These are phyloP conservation scores for Amiota minor DNA, from an alignment of 2,888 invertebrate species.

Conservation along the genomic window DNA sequence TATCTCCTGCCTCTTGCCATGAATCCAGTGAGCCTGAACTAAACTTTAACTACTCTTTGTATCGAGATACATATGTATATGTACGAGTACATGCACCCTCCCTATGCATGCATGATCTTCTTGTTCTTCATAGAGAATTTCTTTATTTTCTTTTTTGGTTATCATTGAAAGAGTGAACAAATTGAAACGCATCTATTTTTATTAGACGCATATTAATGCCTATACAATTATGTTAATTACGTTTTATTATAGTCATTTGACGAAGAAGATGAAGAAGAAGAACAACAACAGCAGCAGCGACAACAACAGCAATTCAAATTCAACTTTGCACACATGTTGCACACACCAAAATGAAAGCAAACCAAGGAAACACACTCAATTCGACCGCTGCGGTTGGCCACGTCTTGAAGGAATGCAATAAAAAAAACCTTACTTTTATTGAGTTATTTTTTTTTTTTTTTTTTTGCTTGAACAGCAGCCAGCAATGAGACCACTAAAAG, in stretches of 20 bases:
- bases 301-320: slow-evolving; percentile 43
- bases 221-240: slow-evolving; percentile 63
- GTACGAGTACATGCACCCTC: neutral
- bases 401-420: neutral
- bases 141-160: neutral
- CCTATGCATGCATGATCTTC: neutral
- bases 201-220: slow-evolving; percentile 60
- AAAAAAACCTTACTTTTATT: slow-evolving; percentile 54
- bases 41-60: neutral
- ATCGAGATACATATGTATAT: neutral
- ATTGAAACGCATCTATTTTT: slow-evolving; percentile 25
- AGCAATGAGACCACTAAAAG: slow-evolving; percentile 7
- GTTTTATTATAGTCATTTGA: slow-evolving; percentile 56
- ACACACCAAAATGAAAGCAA: slow-evolving; percentile 20
- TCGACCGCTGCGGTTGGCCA: neutral
- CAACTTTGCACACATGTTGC: slow-evolving; percentile 12
- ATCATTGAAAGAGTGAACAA: slow-evolving; percentile 33
- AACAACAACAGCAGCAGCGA: slow-evolving; percentile 11
- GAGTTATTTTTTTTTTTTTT: slow-evolving; percentile 60
- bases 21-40: slow-evolving; percentile 1
- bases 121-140: neutral
- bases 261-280: neutral
- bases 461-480: slow-evolving; percentile 3
- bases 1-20: no score
- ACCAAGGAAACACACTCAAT: neutral